Evolutionary conservation across 2,888 invertebrate species (phyloP).

Genomic region (Rhyacophila evoluta): DNA sequence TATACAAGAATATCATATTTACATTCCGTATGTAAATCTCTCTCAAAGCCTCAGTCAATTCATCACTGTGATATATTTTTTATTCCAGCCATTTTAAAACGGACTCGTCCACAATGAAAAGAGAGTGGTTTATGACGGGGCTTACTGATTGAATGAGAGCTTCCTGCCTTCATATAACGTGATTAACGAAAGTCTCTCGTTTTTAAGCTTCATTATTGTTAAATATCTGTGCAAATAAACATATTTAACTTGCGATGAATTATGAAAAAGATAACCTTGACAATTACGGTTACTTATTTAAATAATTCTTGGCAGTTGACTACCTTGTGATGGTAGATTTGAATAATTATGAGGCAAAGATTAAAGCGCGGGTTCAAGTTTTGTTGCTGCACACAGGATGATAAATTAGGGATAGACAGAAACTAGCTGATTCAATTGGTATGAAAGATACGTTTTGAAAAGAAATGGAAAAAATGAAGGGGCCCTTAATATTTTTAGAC

Average conservation of each 20-base stretch:
- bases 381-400: too few species aligned
- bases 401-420: too few species aligned
- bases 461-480: too few species aligned
- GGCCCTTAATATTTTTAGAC: too few species aligned
- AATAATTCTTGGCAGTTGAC: neutral
- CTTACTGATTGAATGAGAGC: slow-evolving; percentile 6
- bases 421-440: too few species aligned
- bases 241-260: neutral
- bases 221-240: neutral
- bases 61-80: neutral
- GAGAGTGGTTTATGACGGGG: neutral
- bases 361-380: too few species aligned
- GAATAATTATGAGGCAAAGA: too few species aligned
- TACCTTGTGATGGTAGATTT: neutral
- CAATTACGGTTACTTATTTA: too few species aligned
- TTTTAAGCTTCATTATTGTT: neutral
- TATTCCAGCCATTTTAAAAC: neutral
- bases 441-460: too few species aligned
- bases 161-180: neutral
- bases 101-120: neutral
- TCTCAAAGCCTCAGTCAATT: neutral
- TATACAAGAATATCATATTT: too few species aligned
- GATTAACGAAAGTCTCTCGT: neutral
- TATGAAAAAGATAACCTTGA: neutral
- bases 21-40: neutral